Conservation (phyloP, 2,888 invertebrate species). For the Thera obeliscata region DNA sequence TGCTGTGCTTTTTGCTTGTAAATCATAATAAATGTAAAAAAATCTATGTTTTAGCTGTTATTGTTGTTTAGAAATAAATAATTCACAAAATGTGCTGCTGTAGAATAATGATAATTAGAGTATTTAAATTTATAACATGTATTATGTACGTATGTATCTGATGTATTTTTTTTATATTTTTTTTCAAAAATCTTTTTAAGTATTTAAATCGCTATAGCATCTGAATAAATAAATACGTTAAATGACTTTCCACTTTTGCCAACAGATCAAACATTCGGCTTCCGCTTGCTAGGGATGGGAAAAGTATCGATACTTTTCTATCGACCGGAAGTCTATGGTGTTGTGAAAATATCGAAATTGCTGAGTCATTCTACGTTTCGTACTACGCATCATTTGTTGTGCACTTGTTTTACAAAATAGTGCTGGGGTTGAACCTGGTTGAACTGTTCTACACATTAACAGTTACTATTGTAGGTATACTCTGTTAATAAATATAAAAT, state of each 20-base stretch:
- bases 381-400: constrained; percentile 37
- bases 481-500: no score
- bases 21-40: background rate
- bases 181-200: background rate
- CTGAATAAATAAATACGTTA: background rate
- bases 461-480: no score
- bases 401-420: background rate
- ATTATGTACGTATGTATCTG: background rate
- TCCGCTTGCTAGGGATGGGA: constrained; percentile 52
- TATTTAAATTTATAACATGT: no score
- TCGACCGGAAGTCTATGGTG: constrained; percentile 54
- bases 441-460: no score
- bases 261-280: constrained; percentile 21
- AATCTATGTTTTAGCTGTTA: background rate
- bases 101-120: no score
- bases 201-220: no score
- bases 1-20: background rate
- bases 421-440: no score
- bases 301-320: constrained; percentile 33
- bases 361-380: constrained; percentile 43
- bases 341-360: constrained; percentile 45
- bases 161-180: background rate
- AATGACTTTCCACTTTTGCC: constrained; percentile 33
- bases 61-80: background rate
- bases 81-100: background rate